Evolutionary conservation across 2,797 vertebrate genomes (phyloP).

Genomic region (Lophotriccus pileatus): DNA sequence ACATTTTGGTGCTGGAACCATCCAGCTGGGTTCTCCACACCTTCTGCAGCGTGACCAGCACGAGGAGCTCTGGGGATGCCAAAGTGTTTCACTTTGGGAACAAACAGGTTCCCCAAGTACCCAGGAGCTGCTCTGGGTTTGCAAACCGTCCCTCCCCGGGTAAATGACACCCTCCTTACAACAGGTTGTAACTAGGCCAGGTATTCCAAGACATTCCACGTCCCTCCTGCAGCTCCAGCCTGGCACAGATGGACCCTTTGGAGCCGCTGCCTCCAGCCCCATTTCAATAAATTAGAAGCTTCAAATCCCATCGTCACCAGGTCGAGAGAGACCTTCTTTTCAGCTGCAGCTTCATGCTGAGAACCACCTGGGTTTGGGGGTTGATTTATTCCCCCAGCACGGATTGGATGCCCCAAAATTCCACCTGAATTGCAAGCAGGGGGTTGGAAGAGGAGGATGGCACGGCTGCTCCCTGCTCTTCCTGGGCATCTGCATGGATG

Average conservation of each 20-base stretch:
- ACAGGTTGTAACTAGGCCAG: neutral
- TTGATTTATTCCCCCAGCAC: neutral
- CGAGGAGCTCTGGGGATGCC: neutral
- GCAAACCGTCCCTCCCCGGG: neutral
- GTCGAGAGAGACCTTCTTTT: neutral
- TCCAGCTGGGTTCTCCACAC: neutral
- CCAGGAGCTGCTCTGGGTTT: neutral
- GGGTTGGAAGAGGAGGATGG: neutral
- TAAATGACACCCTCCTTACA: neutral
- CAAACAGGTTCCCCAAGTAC: neutral
- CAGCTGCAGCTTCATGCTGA: neutral
- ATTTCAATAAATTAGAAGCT: neutral
- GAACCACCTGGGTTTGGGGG: neutral
- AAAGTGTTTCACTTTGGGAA: neutral
- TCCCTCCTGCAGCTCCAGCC: neutral
- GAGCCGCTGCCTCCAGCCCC: neutral
- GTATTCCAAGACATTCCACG: neutral
- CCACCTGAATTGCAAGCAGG: neutral
- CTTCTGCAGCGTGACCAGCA: neutral
- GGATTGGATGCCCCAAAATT: neutral
- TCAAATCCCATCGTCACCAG: neutral
- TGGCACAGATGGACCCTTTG: rapidly evolving
- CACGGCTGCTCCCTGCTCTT: neutral
- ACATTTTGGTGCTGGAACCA: rapidly evolving
- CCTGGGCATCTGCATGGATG: rapidly evolving